Conservation (phyloP, 2,888 invertebrate genomes). For the Tetheella fluctuosa region DNA sequence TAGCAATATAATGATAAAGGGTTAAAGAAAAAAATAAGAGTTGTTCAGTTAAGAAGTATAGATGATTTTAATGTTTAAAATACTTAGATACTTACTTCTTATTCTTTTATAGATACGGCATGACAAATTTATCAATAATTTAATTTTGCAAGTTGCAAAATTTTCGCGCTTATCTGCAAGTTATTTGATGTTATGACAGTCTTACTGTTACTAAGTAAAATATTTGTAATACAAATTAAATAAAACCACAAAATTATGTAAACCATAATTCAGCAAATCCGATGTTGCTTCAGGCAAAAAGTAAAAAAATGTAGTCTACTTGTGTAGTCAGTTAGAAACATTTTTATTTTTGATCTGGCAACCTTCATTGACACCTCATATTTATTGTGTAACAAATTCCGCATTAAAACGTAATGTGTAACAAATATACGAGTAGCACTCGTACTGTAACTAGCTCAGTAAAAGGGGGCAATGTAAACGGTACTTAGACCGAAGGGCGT, state of each 20-base stretch:
- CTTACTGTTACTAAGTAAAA: neutral
- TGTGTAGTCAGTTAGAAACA: conserved; percentile 13
- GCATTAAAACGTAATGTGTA: neutral
- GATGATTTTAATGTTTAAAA: neutral
- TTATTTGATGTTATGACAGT: conserved; percentile 5
- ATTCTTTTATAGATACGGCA: neutral
- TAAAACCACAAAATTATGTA: conserved; percentile 12
- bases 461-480: neutral
- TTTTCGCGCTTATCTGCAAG: neutral
- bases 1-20: no score
- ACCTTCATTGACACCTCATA: conserved; percentile 7
- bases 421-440: neutral
- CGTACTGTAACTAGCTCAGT: neutral
- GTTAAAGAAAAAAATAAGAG: no score
- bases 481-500: neutral
- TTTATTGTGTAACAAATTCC: conserved; percentile 32
- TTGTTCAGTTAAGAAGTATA: no score
- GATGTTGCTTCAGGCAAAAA: neutral
- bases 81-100: neutral
- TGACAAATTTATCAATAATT: neutral
- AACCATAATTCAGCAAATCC: neutral
- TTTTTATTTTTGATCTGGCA: conserved; percentile 9
- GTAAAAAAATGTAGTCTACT: conserved; percentile 17
- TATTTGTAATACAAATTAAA: conserved; percentile 9
- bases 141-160: neutral